Evolutionary conservation across 2,113 vertebrate genomes (phyloP), one percentile per base, ranked within the genome.

Genomic region (Rafetus swinhoei): DNA sequence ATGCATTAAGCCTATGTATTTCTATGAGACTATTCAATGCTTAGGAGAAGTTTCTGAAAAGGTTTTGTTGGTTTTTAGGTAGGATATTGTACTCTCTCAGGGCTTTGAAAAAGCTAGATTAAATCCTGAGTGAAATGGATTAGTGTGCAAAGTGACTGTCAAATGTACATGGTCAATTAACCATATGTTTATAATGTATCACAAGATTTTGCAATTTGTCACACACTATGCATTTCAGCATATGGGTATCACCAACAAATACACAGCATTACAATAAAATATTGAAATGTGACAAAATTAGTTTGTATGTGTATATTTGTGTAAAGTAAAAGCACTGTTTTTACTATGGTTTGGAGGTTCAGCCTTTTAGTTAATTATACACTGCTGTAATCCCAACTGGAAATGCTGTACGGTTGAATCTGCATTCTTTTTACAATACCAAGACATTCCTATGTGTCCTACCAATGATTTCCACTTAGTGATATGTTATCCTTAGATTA

Each of bases 401-500:
- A 76, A 50, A 25, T 24, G 13, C 39, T 39, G 5, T 25, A 76
- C 35, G 6, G 4, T 39, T 74, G 6, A 76, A 22, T 74, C 19
- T 84, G 59, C 24, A 79, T 88, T 89, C n/a, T 54, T 86, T 65
- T 69, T 22, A 79, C 24, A 84, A 62, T 56, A 85, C 16, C 55
- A 2, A 56, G 11, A n/a, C 93, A 86, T 97, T 35, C n/a, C 65
- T 16, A 35, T 72, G 9, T 95, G 92, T 93, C 74, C 62, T 52
- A 95, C 84, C 56, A 90, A 92, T 96, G 82, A 95, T 92, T 92
- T 92, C 89, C 89, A 77, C 86, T 95, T 59, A 94, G 85, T 92
- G 77, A 96, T 96, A 95, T 96, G 90, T 35, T 95, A 89, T 86
- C 65, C 88, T 91, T 86, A 92, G 93, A 95, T 95, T 95, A n/a